These are phyloP conservation scores for Hucho hucho DNA, from an alignment of 2,113 vertebrate species.

Conservation along the genomic window DNA sequence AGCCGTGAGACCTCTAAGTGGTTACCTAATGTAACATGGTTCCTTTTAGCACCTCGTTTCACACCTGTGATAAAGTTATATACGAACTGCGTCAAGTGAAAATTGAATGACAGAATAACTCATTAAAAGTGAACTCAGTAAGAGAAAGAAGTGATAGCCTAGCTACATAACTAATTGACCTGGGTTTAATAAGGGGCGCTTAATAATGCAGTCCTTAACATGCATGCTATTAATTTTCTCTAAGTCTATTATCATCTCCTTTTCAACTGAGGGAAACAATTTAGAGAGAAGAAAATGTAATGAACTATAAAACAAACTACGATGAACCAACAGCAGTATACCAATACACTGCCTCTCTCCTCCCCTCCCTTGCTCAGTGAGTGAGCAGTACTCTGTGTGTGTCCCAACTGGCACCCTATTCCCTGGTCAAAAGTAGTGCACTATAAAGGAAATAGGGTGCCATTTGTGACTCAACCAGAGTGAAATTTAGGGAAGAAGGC, in stretches of 20 bases:
- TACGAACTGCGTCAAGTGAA: conserved; percentile 49
- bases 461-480: no score
- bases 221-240: conserved; percentile 18
- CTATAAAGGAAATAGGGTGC: no score
- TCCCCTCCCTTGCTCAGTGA: background rate
- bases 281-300: background rate
- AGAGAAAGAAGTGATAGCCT: conserved; percentile 34
- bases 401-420: background rate
- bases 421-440: no score
- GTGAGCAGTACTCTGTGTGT: background rate
- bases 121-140: conserved; percentile 55
- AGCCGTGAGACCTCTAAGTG: conserved; percentile 37
- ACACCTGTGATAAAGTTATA: conserved; percentile 49
- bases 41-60: conserved; percentile 49
- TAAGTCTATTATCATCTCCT: conserved; percentile 11
- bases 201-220: conserved; percentile 33
- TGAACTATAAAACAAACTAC: background rate
- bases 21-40: conserved; percentile 58
- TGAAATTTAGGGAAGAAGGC: background rate
- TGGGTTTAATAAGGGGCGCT: conserved; percentile 43
- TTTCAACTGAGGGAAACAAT: conserved; percentile 13
- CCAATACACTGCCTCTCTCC: background rate
- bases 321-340: background rate
- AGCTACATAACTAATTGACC: conserved; percentile 46
- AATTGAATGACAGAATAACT: conserved; percentile 52